These are phyloP conservation scores for Eonycteris spelaea DNA, from an alignment of 2,113 vertebrate species.

Conservation along the genomic window DNA sequence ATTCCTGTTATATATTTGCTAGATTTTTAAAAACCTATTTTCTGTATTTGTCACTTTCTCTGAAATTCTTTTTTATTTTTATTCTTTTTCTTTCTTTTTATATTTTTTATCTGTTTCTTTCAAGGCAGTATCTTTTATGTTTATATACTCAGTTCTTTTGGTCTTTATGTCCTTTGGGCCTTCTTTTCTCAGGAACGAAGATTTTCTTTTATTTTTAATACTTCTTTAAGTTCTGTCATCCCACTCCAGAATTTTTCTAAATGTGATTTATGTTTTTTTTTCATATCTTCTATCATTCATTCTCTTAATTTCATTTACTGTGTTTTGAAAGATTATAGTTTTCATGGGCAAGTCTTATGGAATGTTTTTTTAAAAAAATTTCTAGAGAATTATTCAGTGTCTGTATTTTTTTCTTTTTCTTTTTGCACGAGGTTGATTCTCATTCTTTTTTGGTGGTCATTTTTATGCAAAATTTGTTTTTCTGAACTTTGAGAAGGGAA, in stretches of 20 bases:
- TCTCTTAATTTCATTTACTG: neutral
- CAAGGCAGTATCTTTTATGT: constrained; percentile 12
- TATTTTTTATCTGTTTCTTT: neutral
- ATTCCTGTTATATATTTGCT: neutral
- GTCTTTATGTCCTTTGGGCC: neutral
- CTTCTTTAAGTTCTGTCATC: neutral
- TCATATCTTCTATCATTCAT: neutral
- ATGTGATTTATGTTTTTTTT: constrained; percentile 5
- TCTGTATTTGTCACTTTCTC: neutral
- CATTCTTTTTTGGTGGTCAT: neutral
- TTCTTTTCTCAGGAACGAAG: neutral
- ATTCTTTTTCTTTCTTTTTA: neutral
- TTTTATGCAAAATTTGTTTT: constrained; percentile 17
- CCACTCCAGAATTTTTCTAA: neutral
- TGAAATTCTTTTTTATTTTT: neutral
- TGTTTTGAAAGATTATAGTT: neutral
- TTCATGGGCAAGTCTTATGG: neutral
- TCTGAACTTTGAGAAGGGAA: neutral
- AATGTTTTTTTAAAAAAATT: neutral
- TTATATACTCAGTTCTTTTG: neutral
- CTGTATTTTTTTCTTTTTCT: constrained; percentile 7
- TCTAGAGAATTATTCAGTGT: neutral
- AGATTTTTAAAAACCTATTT: neutral
- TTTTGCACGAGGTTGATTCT: neutral
- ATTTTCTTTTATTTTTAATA: constrained; percentile 3